Conservation (phyloP, 2,888 invertebrate species). For the Eretmocerus hayati region DNA sequence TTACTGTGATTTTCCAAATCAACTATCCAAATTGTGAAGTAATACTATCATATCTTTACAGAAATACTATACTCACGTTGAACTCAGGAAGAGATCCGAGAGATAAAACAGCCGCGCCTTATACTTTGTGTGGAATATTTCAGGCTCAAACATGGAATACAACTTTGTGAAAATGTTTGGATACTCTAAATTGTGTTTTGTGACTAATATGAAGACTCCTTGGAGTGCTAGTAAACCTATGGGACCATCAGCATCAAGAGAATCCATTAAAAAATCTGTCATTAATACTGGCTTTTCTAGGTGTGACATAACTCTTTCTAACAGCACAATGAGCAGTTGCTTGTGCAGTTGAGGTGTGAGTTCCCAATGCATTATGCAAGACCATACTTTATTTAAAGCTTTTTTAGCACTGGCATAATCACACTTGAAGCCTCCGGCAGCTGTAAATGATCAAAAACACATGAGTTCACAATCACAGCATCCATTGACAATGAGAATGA, state of each 20-base stretch:
- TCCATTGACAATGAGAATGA: too few relatives aligned
- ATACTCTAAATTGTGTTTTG: conserved; percentile 88
- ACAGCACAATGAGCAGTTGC: conserved; percentile 69
- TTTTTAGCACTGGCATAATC: conserved; percentile 52
- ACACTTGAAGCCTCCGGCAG: conserved; percentile 51
- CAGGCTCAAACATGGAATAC: conserved; percentile 89
- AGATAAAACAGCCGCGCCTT: conserved; percentile 82
- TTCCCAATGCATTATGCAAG: conserved; percentile 67
- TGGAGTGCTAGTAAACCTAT: conserved; percentile 85
- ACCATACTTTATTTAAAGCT: conserved; percentile 69
- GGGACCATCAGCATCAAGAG: conserved; percentile 78
- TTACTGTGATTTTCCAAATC: too few relatives aligned
- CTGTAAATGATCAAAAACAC: conserved; percentile 7
- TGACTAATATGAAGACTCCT: conserved; percentile 83
- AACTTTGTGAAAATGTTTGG: conserved; percentile 91
- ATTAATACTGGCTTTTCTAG: conserved; percentile 74
- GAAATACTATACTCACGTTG: conserved; percentile 60
- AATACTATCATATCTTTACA: too few relatives aligned
- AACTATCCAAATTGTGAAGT: too few relatives aligned
- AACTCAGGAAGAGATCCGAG: conserved; percentile 84
- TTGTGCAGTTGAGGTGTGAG: conserved; percentile 63
- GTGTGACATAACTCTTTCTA: conserved; percentile 75
- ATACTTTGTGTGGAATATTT: conserved; percentile 85
- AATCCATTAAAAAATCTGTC: conserved; percentile 88
- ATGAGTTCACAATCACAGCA: too few relatives aligned